A percentile compares a stretch with the other conserved stretches of the same genome.
phyloP scores from a whole-genome alignment of 1,140 invertebrate species.

The Aporrectodea caliginosa region DNA sequence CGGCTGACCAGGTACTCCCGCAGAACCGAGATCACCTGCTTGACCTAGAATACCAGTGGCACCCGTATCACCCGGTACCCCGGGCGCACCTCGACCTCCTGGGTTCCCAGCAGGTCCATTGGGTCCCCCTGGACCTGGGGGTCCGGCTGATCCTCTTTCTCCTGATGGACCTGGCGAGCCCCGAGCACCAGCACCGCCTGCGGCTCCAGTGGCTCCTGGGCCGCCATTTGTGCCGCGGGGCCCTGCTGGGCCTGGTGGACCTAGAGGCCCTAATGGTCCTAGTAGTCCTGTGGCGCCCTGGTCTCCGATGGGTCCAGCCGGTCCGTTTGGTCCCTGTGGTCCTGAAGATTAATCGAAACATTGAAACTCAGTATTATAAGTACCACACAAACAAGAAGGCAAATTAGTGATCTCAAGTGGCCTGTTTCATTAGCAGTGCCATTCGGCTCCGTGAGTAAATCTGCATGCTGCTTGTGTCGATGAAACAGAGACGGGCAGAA shows the following conservation, averaged over 20 bases:
- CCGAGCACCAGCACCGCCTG: slow-evolving; percentile 22
- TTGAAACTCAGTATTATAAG: too few species aligned
- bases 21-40: slow-evolving; percentile 1
- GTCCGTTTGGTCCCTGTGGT: neutral
- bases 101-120: neutral
- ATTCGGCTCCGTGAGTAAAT: too few species aligned
- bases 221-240: neutral
- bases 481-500: too few species aligned
- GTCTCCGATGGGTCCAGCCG: neutral
- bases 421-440: too few species aligned
- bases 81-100: neutral
- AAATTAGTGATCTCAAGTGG: too few species aligned
- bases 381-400: too few species aligned
- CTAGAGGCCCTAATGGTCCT: slow-evolving; percentile 16
- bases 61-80: neutral
- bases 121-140: neutral
- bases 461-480: too few species aligned
- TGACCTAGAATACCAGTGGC: neutral
- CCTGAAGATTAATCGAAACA: neutral
- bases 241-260: slow-evolving; percentile 8
- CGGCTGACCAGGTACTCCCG: neutral
- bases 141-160: neutral
- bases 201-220: slow-evolving; percentile 18
- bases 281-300: slow-evolving; percentile 1
- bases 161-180: neutral